phyloP scores from a whole-genome alignment of 2,797 vertebrate genomes.

The Balearica regulorum region DNA sequence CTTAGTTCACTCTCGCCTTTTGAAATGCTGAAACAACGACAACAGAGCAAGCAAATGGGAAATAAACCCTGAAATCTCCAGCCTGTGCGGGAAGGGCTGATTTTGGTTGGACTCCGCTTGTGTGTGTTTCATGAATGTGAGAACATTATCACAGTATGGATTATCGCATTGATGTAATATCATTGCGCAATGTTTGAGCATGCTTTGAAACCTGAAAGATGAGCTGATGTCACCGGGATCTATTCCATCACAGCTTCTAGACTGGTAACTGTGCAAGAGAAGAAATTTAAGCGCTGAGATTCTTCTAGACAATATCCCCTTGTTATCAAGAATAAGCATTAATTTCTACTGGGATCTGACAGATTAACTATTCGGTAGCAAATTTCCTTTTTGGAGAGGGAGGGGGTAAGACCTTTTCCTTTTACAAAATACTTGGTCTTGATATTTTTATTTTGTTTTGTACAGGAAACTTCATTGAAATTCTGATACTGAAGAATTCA shows the following conservation, averaged over 20 bases:
- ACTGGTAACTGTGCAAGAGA: neutral
- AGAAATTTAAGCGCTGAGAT: neutral
- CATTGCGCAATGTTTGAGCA: neutral
- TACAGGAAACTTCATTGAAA: neutral
- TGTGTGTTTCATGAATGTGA: fast-evolving
- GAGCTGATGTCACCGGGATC: neutral
- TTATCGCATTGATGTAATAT: fast-evolving
- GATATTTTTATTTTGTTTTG: neutral
- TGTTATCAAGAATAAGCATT: neutral
- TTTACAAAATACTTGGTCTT: neutral
- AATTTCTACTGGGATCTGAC: neutral
- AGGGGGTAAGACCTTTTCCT: neutral
- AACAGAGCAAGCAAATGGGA: neutral
- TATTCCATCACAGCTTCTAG: neutral
- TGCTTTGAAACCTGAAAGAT: neutral
- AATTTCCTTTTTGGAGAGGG: neutral
- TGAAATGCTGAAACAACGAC: neutral
- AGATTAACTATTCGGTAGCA: neutral
- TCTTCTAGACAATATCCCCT: neutral
- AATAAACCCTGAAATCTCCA: neutral
- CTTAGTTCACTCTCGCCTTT: neutral
- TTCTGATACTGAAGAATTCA: neutral
- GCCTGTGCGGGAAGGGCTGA: neutral
- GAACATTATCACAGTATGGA: fast-evolving
- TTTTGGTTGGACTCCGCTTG: fast-evolving